Evolutionary conservation across 1,140 invertebrate species (phyloP).

Genomic region (Sesamia nonagrioides): DNA sequence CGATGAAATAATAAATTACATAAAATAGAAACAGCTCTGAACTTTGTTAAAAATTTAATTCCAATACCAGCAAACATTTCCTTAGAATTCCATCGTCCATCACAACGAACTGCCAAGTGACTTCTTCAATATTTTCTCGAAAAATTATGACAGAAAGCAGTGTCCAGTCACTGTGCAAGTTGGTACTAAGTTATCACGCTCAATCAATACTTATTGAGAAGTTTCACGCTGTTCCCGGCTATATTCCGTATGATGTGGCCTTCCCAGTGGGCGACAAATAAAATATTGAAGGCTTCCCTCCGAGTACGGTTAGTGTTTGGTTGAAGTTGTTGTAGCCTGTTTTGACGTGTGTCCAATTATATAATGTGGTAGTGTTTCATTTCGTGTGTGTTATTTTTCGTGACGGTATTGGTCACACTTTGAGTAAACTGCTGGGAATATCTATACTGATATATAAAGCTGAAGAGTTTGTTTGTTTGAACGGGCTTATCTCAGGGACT

Average conservation of each 20-base stretch:
- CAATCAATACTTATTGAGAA: slow-evolving; percentile 53
- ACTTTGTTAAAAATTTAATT: no score
- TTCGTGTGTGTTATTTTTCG: slow-evolving; percentile 8
- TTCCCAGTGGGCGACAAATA: slow-evolving; percentile 10
- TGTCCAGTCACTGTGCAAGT: slow-evolving; percentile 31
- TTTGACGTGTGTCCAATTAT: slow-evolving; percentile 20
- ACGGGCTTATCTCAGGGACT: no score
- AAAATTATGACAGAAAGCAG: slow-evolving; percentile 40
- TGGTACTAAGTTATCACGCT: slow-evolving; percentile 40
- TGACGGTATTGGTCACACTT: neutral
- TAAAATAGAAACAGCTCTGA: no score
- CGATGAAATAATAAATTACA: no score
- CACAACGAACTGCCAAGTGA: neutral
- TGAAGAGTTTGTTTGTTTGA: no score
- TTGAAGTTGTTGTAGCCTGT: slow-evolving; percentile 8
- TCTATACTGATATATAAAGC: neutral
- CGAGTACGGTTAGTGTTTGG: slow-evolving; percentile 20
- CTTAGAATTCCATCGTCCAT: neutral
- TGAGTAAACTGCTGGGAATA: neutral
- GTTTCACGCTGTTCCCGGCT: slow-evolving; percentile 38
- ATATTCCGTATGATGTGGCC: slow-evolving; percentile 33
- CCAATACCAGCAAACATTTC: no score
- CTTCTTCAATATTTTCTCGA: slow-evolving; percentile 22
- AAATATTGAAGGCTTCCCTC: neutral
- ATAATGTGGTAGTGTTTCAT: slow-evolving; percentile 4